A percentile compares a stretch with the other conserved stretches of the same genome.
These are phyloP conservation scores for Leguminivora glycinivorella DNA, from an alignment of 1,140 invertebrate genomes.

Conservation along the genomic window DNA sequence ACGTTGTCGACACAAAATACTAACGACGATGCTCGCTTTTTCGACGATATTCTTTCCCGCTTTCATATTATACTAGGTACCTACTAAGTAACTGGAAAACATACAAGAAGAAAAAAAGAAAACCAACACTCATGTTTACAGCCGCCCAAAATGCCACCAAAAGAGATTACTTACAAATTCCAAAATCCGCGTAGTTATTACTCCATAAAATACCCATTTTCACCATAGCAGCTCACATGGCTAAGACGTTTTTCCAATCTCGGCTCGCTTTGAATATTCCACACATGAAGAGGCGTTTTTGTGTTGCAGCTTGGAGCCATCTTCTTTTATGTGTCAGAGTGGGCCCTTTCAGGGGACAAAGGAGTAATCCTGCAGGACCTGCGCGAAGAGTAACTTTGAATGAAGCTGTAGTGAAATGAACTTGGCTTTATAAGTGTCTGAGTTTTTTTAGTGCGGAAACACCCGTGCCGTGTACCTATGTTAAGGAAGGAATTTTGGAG, in stretches of 20 bases:
- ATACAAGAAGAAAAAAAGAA: not conserved
- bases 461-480: no score
- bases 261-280: conserved; percentile 24
- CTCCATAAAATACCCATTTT: conserved; percentile 18
- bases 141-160: not conserved
- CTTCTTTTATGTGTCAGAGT: conserved; percentile 28
- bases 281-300: conserved; percentile 26
- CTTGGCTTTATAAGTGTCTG: not conserved
- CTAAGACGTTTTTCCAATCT: conserved; percentile 28
- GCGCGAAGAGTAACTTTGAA: conserved; percentile 1
- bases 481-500: no score
- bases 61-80: no score
- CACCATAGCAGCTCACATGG: not conserved
- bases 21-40: no score
- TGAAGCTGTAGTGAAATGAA: conserved; percentile 10
- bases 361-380: conserved; percentile 17
- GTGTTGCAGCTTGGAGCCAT: conserved; percentile 23
- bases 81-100: no score
- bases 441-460: not conserved
- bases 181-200: conserved; percentile 7
- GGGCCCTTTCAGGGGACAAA: conserved; percentile 23
- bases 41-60: no score
- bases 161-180: not conserved
- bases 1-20: no score
- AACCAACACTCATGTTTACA: not conserved